These are phyloP conservation scores for Macrophya alboannulata DNA, from an alignment of 2,888 invertebrate genomes.

Conservation along the genomic window DNA sequence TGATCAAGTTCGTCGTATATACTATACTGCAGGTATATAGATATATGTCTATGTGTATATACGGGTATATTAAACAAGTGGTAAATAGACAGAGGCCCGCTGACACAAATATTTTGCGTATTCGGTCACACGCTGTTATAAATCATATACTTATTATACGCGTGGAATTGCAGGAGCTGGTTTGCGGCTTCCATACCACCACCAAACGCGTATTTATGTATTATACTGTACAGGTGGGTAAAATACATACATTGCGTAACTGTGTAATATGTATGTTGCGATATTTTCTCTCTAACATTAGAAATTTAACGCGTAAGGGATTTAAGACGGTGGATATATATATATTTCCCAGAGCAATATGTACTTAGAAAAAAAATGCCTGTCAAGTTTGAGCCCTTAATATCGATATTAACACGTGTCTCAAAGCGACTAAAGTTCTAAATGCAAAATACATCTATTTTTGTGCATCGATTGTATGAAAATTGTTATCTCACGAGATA, in stretches of 20 bases:
- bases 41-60: background rate
- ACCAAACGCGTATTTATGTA: background rate
- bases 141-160: conserved; percentile 34
- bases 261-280: background rate
- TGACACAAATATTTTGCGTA: conserved; percentile 41
- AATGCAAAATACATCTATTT: too few relatives aligned
- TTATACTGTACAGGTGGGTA: too few relatives aligned
- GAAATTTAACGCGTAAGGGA: conserved; percentile 9
- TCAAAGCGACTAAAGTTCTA: too few relatives aligned
- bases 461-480: too few relatives aligned
- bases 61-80: background rate
- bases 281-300: conserved; percentile 26
- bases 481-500: too few relatives aligned
- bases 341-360: background rate
- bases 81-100: conserved; percentile 20
- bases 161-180: background rate
- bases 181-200: conserved; percentile 1
- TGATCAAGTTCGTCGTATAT: background rate
- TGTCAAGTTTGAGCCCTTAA: too few relatives aligned
- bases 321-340: background rate
- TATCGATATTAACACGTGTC: too few relatives aligned
- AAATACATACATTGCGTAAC: conserved; percentile 7
- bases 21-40: background rate
- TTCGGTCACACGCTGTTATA: conserved; percentile 46
- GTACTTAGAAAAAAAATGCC: too few relatives aligned